Evolutionary conservation across 1,140 invertebrate genomes (phyloP), one percentile per base, ranked within the genome.

Genomic region (Tetramorium alpestre): DNA sequence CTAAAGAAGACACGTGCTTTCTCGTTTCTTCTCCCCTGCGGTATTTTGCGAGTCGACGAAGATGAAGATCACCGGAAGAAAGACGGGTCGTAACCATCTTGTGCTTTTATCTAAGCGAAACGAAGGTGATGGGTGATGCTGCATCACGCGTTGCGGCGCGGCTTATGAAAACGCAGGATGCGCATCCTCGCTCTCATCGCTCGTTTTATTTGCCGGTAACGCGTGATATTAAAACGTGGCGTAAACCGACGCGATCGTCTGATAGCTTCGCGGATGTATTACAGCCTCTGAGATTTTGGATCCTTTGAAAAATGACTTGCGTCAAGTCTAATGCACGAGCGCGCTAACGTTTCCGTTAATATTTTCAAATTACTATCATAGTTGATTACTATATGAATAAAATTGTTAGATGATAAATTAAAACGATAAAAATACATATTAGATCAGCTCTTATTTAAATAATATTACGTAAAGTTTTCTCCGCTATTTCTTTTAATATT

Each of bases 181-280:
- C 51, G 54, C 69, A 58, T 84, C 69, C 18, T 73, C 41, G 54
- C 54, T 49, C 80, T 84, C 80, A 22, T 62, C 56, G 28, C 10
- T 84, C 54, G 72, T 84, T 84, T 84, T 84, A 51, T 75, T 84
- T 25, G 80, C 80, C n/a, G 54, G 69, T 84, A 75, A 82, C 80
- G 80, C 56, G 69, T 49, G 54, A 75, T 84, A 84, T 84, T 84
- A 84, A 84, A 84, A 84, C 41, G 69, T 38, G 80, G 41, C 44
- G 54, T 60, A 82, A 62, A 38, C 38, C 38, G 10, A 54, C 41
- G 80, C 25, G 80, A 82, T 82, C 80, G 67, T n/a, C 38, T 11
- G 25, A 2, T 82, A 60, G 58, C 28, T 82, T 49, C 16, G 44
- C 69, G 41, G 33, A 84, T 81, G 44, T 75, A 84, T 49, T 73